Conservation (phyloP, 2,888 invertebrate genomes). For the Odiellus spinosus region DNA sequence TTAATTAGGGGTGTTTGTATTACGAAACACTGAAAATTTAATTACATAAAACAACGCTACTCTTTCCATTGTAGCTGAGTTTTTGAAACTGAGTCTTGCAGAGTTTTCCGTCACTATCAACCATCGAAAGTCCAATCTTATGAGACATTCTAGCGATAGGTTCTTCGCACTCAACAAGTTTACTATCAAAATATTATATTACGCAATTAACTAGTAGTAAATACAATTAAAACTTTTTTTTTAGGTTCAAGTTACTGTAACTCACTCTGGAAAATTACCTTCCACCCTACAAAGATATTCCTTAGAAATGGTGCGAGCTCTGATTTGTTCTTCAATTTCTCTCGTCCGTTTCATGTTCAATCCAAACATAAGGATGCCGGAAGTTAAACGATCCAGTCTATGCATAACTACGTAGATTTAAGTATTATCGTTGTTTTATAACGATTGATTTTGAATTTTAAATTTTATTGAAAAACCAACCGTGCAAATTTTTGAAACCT, state of each 20-base stretch:
- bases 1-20: too few species aligned
- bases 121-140: conserved; percentile 87
- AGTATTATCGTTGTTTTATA: too few species aligned
- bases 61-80: conserved; percentile 69
- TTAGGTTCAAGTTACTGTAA: too few species aligned
- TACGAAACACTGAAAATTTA: too few species aligned
- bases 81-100: conserved; percentile 81
- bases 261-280: conserved; percentile 81
- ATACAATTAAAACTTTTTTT: too few species aligned
- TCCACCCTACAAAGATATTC: conserved; percentile 93
- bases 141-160: conserved; percentile 86
- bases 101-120: conserved; percentile 79
- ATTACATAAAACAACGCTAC: conserved; percentile 78
- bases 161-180: conserved; percentile 57
- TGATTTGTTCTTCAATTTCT: conserved; percentile 88
- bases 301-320: conserved; percentile 78
- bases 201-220: too few species aligned
- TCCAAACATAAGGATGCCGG: conserved; percentile 80
- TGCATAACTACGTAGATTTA: conserved; percentile 56
- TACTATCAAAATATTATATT: conserved; percentile 4
- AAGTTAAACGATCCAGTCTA: conserved; percentile 88
- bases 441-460: too few species aligned
- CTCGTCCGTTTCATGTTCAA: conserved; percentile 82
- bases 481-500: conserved; percentile 78
- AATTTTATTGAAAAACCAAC: conserved; percentile 20